These are phyloP conservation scores for Atractosteus spatula DNA, from an alignment of 2,113 vertebrate species.

Conservation along the genomic window DNA sequence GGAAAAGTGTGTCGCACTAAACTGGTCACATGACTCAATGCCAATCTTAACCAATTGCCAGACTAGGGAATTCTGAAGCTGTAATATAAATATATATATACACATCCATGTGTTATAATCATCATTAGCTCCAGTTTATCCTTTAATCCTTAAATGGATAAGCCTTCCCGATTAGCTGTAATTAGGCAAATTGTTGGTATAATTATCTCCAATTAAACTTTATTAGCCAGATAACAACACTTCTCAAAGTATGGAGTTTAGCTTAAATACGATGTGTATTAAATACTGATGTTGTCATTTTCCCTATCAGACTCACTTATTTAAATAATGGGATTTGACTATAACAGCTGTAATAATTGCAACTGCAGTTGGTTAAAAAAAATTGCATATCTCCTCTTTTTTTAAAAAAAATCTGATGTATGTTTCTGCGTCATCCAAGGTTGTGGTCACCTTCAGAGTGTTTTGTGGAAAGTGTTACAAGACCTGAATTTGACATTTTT, in stretches of 20 bases:
- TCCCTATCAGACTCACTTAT: neutral
- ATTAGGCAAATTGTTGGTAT: conserved; percentile 59
- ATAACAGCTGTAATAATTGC: neutral
- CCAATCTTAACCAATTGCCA: conserved; percentile 31
- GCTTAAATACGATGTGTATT: conserved; percentile 38
- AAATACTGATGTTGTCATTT: conserved; percentile 37
- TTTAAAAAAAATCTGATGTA: too few relatives aligned
- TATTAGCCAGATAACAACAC: conserved; percentile 43
- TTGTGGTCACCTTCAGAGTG: too few relatives aligned
- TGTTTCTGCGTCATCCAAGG: too few relatives aligned
- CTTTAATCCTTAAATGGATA: conserved; percentile 58
- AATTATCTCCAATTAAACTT: conserved; percentile 49
- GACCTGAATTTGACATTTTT: too few relatives aligned
- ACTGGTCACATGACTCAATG: conserved; percentile 28
- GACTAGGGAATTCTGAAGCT: conserved; percentile 10
- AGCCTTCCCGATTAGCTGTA: conserved; percentile 43
- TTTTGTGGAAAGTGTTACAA: too few relatives aligned
- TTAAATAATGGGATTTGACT: neutral
- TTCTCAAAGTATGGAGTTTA: conserved; percentile 54
- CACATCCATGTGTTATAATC: conserved; percentile 44
- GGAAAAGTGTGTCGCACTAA: too few relatives aligned
- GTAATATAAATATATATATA: conserved; percentile 11
- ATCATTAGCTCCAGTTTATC: conserved; percentile 47
- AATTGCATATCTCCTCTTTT: too few relatives aligned
- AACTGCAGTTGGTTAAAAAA: too few relatives aligned